A percentile compares a stretch with the other conserved stretches of the same genome.
Evolutionary conservation across 2,888 invertebrate genomes (phyloP).

Genomic region (Parnassius mnemosyne): DNA sequence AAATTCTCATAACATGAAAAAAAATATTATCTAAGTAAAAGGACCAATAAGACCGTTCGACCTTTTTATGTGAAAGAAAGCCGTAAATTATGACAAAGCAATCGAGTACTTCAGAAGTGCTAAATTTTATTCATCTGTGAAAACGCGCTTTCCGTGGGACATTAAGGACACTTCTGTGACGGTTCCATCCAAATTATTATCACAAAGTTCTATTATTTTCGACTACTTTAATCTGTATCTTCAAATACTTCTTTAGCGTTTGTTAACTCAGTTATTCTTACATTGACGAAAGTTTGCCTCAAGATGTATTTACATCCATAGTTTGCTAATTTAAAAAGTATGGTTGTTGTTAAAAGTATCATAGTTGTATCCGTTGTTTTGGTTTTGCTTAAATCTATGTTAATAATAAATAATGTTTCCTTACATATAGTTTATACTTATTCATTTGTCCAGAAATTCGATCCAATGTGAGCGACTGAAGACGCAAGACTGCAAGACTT

Average conservation of each 20-base stretch:
- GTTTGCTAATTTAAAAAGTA: neutral
- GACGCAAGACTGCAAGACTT: conserved; percentile 1
- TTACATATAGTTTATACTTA: no score
- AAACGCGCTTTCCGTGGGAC: conserved; percentile 17
- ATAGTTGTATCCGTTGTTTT: no score
- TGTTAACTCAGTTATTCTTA: conserved; percentile 13
- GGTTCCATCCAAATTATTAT: conserved; percentile 21
- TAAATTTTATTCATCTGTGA: conserved; percentile 26
- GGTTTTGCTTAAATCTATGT: no score
- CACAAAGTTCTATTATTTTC: conserved; percentile 24
- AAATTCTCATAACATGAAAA: no score
- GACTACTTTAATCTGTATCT: conserved; percentile 18
- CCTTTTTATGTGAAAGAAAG: conserved; percentile 2
- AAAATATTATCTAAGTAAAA: neutral
- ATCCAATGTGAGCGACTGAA: conserved; percentile 4
- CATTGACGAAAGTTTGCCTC: conserved; percentile 16
- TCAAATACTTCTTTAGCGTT: conserved; percentile 15
- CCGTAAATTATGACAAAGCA: conserved; percentile 23
- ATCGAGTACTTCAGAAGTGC: conserved; percentile 19
- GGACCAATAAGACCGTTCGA: conserved; percentile 7
- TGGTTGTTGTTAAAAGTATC: no score
- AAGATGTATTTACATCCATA: conserved; percentile 10
- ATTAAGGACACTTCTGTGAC: conserved; percentile 20
- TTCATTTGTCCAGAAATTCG: no score
- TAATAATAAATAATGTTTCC: no score